A percentile compares a stretch with the other conserved stretches of the same genome.
Conservation (phyloP, 2,888 invertebrate species). For the Nysson spinosus region DNA sequence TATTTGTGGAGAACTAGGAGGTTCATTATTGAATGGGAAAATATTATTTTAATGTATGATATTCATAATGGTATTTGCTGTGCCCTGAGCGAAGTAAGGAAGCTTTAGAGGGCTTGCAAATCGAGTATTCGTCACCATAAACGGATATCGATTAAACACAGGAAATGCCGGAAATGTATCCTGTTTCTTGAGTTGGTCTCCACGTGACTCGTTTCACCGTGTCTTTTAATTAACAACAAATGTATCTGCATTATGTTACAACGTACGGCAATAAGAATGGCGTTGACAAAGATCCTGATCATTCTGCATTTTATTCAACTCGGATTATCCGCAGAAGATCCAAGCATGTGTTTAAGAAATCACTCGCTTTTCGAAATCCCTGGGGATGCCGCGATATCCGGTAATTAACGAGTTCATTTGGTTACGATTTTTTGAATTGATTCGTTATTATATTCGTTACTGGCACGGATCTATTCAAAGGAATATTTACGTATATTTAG, state of each 20-base stretch:
- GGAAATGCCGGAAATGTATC: constrained; percentile 25
- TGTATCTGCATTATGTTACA: background rate
- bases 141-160: constrained; percentile 65
- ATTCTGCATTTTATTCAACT: constrained; percentile 28
- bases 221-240: background rate
- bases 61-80: constrained; percentile 11
- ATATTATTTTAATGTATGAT: too few species aligned
- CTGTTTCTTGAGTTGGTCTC: background rate
- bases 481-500: background rate
- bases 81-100: constrained; percentile 6
- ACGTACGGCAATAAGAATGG: constrained; percentile 2
- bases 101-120: background rate
- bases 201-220: background rate
- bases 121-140: background rate
- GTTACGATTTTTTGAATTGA: too few species aligned
- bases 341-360: constrained; percentile 62
- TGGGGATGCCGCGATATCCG: constrained; percentile 71
- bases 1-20: too few species aligned
- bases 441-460: background rate
- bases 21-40: too few species aligned
- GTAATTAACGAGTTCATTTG: constrained; percentile 52
- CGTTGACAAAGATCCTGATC: constrained; percentile 32
- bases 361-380: constrained; percentile 66
- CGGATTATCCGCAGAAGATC: constrained; percentile 45
- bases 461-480: background rate